Evolutionary conservation across 2,888 invertebrate species (phyloP), one percentile per base, ranked within the genome.

Genomic region (Patella depressa): DNA sequence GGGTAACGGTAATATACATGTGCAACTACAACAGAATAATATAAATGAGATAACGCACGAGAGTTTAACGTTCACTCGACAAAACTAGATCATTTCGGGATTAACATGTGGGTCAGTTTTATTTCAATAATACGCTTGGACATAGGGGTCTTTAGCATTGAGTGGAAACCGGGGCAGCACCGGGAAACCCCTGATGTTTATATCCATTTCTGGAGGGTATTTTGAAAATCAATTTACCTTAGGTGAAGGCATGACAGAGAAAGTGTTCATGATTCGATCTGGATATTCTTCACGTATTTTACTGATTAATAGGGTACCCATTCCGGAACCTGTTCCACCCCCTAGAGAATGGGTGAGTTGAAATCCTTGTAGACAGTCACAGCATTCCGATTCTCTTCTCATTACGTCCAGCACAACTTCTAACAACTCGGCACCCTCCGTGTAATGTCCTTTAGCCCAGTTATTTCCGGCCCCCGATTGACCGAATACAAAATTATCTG

Each of bases 211-310:
- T 9, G 45, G 45, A 7, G 0, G 2, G 34, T 34, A 45, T 45
- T 45, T 9, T 45, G 9, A 45, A 45, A 45, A 45, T 45, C 45
- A 45, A 45, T 45, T 57, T 71, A 91, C 91, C 93, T 96, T 96
- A 5, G 96, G 96, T 15, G 95, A 96, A 34, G 97, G 91, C 94
- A 97, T 94, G 81, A 98, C 97, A 81, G 96, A 97, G 93, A 96
- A 98, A 91, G 97, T 97, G 94, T 96, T 97, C 97, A 98, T 98
- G 89, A 87, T 87, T 77, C 87, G 80, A 80, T 87, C 87, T 15
- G 87, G 87, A 76, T 85, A 87, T 76, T 87, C 87, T 75, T 87
- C 87, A 34, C 87, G 83, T 76, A 87, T 87, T 73, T 87, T 87
- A 78, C 84, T 84, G 81, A 87, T 87, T 45, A 45, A 73, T 34